phyloP scores from a whole-genome alignment of 2,113 vertebrate species.

The Lasiurus borealis region DNA sequence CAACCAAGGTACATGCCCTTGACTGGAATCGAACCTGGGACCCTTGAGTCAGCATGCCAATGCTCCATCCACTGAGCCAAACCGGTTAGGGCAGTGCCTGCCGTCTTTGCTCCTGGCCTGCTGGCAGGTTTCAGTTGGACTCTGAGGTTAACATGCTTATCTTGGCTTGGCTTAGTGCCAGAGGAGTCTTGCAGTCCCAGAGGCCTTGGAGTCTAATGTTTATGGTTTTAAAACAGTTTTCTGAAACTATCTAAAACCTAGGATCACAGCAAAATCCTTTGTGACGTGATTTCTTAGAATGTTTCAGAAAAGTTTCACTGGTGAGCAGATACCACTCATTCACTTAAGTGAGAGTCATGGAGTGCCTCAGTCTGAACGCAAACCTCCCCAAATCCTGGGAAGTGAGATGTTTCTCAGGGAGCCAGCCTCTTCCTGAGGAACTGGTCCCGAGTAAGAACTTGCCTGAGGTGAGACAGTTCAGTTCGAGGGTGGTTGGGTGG shows the following conservation, averaged over 20 bases:
- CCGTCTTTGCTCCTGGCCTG: conserved; percentile 57
- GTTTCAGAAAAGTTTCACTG: background rate
- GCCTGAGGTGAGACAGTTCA: background rate
- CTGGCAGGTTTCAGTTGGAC: background rate
- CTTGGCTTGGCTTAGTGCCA: conserved; percentile 14
- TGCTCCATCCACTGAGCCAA: too few species aligned
- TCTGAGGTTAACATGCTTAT: background rate
- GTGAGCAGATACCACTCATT: background rate
- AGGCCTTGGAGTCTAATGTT: background rate
- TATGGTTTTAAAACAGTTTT: conserved; percentile 1
- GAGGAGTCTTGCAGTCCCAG: background rate
- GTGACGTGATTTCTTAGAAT: conserved; percentile 3
- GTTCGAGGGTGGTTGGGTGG: background rate
- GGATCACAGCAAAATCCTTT: background rate
- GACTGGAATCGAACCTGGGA: too few species aligned
- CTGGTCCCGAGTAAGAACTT: background rate
- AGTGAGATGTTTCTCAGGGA: background rate
- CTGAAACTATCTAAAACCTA: conserved; percentile 37
- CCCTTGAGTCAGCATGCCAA: too few species aligned
- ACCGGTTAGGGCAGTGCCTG: background rate
- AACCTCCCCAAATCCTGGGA: background rate
- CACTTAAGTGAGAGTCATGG: background rate
- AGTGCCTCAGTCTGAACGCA: background rate
- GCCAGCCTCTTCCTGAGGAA: conserved; percentile 10
- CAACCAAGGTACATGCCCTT: too few species aligned